These are phyloP conservation scores for Chunga burmeisteri DNA, from an alignment of 2,113 vertebrate species.

Conservation along the genomic window DNA sequence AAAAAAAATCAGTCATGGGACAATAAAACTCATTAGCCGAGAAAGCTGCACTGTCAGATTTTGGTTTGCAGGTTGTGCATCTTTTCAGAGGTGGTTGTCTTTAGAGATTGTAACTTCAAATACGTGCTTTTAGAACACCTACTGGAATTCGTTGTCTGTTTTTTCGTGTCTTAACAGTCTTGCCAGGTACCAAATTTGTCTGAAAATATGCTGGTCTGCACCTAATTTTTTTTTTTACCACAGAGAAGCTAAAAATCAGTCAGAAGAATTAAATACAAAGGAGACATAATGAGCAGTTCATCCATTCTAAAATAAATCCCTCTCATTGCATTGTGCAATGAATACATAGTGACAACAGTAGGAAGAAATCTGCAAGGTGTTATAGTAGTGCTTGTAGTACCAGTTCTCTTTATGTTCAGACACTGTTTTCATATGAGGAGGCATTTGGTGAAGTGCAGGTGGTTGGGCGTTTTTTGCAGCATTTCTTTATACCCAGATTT, in stretches of 20 bases:
- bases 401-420: background rate
- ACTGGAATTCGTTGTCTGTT: accelerated
- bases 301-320: background rate
- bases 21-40: background rate
- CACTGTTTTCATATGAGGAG: background rate
- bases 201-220: accelerated
- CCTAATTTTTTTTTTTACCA: background rate
- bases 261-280: background rate
- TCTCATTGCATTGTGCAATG: background rate
- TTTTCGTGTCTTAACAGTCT: background rate
- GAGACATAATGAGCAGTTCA: background rate
- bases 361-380: background rate
- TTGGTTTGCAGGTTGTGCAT: background rate
- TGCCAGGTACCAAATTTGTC: background rate
- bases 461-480: background rate
- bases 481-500: background rate
- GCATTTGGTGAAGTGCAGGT: background rate
- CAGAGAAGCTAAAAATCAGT: background rate
- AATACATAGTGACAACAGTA: background rate
- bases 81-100: background rate
- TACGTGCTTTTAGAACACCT: background rate
- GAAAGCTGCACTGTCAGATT: background rate
- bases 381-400: background rate
- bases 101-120: background rate
- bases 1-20: background rate